Evolutionary conservation across 2,797 vertebrate genomes (phyloP), one percentile per base, ranked within the genome.

Genomic region (Phalanger gymnotis): DNA sequence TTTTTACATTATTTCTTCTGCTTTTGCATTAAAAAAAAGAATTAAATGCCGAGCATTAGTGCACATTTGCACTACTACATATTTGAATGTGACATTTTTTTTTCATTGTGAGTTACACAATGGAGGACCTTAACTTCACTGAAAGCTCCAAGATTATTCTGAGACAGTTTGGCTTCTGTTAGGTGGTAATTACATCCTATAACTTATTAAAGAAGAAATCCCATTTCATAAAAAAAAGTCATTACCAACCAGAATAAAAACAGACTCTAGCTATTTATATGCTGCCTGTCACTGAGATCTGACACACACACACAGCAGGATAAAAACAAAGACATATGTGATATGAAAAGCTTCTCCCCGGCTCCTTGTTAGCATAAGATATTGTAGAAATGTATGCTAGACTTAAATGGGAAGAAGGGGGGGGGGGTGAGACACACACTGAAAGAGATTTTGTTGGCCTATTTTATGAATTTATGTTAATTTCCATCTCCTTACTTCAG

Each of bases 161-260:
- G 14, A 95, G 61, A 22, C 57, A 94, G 92, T 90, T 95, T 91
- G 40, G 93, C 91, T 95, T 97, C 94, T 94, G 89, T 53, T 93
- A 92, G 91, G 95, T 96, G 94, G 94, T 96, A 97, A 96, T 97
- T 97, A 97, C 51, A 97, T 53, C 81, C 51, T 54, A 56, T 58
- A 97, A 97, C 92, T 97, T 96, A 96, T 95, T 97, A 97, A 97
- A 96, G 93, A 94, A 97, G 95, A 97, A 94, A 96, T 87, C 58
- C 92, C 90, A 97, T 94, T 95, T 95, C 53, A 91, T 91, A 95
- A 92, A 55, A 91, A 96, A 96, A 91, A 94, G 22, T 95, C 94
- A 95, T 97, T 87, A 81, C 92, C 92, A 96, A 95, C 96, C 95
- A 97, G 97, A 98, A 97, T 97, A 96, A 97, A 96, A 97, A 66